These are phyloP conservation scores for Seira musarum DNA, from an alignment of 2,888 invertebrate genomes.

Conservation along the genomic window DNA sequence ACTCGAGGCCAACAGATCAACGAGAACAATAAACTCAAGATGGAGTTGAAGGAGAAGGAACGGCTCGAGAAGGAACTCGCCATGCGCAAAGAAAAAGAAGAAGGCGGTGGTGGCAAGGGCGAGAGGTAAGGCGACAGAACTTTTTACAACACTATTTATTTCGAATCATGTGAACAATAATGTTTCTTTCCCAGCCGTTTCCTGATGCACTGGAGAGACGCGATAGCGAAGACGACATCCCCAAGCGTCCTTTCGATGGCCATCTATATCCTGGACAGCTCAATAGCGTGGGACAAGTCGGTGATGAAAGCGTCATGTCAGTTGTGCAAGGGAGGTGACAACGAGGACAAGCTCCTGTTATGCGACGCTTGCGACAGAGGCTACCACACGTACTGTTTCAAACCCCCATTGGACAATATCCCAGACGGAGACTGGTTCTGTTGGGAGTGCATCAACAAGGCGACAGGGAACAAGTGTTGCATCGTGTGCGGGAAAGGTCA, in stretches of 20 bases:
- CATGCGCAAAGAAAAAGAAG: constrained; percentile 33
- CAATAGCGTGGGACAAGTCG: constrained; percentile 99
- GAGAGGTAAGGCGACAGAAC: constrained; percentile 29
- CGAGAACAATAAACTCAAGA: constrained; percentile 50
- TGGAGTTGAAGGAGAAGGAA: constrained; percentile 43
- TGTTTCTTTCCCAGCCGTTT: constrained; percentile 47
- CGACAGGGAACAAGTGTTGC: constrained; percentile 82
- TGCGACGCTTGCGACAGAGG: constrained; percentile 99
- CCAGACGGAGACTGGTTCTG: constrained; percentile 96
- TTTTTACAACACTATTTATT: constrained; percentile 4
- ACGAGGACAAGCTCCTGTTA: constrained; percentile 93
- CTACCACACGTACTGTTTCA: constrained; percentile 99
- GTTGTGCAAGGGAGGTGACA: constrained; percentile 96
- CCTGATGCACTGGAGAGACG: constrained; percentile 85
- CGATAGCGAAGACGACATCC: constrained; percentile 86
- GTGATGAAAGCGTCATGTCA: constrained; percentile 99
- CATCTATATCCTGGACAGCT: constrained; percentile 89
- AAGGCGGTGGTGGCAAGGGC: constrained; percentile 41
- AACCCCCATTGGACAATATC: constrained; percentile 95
- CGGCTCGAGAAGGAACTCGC: constrained; percentile 37
- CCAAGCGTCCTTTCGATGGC: constrained; percentile 94
- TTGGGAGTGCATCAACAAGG: constrained; percentile 73
- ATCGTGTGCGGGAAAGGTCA: constrained; percentile 89
- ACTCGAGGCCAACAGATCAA: constrained; percentile 49
- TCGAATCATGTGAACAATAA: no score